Evolutionary conservation across 2,888 invertebrate species (phyloP).

Genomic region (Willowsia nigromaculata): DNA sequence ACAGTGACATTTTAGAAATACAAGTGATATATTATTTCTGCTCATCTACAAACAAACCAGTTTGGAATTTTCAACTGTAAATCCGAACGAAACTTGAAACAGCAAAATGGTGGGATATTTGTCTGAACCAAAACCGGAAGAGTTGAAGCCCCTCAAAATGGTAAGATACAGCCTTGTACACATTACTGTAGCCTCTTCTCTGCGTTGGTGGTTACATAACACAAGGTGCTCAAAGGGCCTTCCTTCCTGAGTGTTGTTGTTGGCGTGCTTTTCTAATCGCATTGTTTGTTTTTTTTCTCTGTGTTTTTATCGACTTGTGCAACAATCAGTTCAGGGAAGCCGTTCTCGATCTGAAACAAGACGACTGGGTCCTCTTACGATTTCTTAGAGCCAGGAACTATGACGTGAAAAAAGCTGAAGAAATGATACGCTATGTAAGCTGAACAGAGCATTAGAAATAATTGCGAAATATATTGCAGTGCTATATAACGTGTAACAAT

Average conservation of each 20-base stretch:
- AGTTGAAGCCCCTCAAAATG: not conserved
- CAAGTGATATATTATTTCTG: not conserved
- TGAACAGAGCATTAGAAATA: not conserved
- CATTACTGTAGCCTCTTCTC: too few species aligned
- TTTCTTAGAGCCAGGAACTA: constrained; percentile 66
- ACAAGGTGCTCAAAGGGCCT: not conserved
- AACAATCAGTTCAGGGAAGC: constrained; percentile 56
- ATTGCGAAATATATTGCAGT: not conserved
- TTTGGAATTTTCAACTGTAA: not conserved
- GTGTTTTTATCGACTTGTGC: not conserved
- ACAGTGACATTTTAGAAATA: not conserved
- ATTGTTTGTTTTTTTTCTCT: constrained; percentile 25
- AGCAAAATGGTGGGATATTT: constrained; percentile 19
- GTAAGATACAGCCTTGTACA: constrained; percentile 14
- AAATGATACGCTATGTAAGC: constrained; percentile 64
- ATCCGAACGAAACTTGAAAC: not conserved
- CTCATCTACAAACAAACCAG: not conserved
- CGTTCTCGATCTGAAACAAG: constrained; percentile 55
- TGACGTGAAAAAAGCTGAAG: constrained; percentile 52
- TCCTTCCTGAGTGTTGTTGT: not conserved
- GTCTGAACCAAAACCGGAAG: not conserved
- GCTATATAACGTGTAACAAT: not conserved
- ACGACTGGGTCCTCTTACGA: constrained; percentile 52
- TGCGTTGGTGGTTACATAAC: not conserved
- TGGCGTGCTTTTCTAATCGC: not conserved